Conservation (phyloP, 2,888 invertebrate species). For the Ectemnius continuus region DNA sequence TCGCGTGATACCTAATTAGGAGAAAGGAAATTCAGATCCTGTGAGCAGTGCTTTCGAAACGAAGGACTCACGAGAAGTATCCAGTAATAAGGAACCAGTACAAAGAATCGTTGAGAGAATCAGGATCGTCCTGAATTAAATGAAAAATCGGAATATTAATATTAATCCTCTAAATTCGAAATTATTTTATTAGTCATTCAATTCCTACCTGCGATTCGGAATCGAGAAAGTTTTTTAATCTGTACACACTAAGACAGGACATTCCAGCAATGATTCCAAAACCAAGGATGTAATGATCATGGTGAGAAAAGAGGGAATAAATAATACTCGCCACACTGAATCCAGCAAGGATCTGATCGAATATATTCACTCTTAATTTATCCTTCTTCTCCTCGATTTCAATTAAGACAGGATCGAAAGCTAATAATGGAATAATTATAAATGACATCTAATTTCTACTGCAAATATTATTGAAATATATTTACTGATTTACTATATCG, state of each 20-base stretch:
- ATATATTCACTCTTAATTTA: conserved; percentile 20
- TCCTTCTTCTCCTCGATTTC: conserved; percentile 48
- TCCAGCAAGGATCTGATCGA: conserved; percentile 46
- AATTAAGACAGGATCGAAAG: conserved; percentile 60
- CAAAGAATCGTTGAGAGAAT: background rate
- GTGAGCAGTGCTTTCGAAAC: background rate
- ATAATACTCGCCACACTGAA: conserved; percentile 49
- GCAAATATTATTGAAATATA: background rate
- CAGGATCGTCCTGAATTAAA: background rate
- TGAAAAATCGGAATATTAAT: no score
- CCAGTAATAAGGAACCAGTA: conserved; percentile 56
- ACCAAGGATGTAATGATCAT: conserved; percentile 49
- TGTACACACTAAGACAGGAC: conserved; percentile 31
- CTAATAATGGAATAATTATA: conserved; percentile 29
- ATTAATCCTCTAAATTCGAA: no score
- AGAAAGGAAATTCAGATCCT: background rate
- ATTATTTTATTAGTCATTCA: no score
- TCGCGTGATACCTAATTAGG: conserved; percentile 22
- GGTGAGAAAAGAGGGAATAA: conserved; percentile 54
- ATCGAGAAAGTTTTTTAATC: background rate
- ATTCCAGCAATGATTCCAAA: conserved; percentile 41
- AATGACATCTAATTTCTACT: background rate
- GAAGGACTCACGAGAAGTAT: conserved; percentile 57
- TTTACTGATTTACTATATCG: conserved; percentile 49
- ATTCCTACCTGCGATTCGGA: no score